These are phyloP conservation scores for Furnarius figulus DNA, from an alignment of 2,113 vertebrate genomes.

Conservation along the genomic window DNA sequence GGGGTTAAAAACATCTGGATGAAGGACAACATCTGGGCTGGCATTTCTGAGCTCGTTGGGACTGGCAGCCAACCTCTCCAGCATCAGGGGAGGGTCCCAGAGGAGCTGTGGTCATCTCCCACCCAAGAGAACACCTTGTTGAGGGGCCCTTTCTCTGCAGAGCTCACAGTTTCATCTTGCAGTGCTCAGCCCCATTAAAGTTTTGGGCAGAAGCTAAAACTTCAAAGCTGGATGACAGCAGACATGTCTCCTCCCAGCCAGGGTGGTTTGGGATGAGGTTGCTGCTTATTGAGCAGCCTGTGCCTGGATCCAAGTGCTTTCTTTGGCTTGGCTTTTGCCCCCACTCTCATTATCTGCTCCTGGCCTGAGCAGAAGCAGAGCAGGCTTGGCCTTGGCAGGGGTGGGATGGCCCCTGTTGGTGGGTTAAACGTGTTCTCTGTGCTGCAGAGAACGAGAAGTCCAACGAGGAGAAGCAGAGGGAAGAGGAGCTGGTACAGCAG, in stretches of 20 bases:
- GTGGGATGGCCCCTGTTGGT: background rate
- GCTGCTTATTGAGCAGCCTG: background rate
- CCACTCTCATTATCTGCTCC: background rate
- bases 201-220: background rate
- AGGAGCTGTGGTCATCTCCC: background rate
- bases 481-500: conserved; percentile 86
- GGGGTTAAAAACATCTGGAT: background rate
- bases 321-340: background rate
- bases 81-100: background rate
- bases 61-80: background rate
- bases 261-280: background rate
- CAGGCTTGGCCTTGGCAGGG: background rate
- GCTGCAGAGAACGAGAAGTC: conserved; percentile 86
- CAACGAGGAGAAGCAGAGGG: conserved; percentile 80
- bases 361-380: background rate
- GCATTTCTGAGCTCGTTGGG: background rate
- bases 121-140: no score
- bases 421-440: background rate
- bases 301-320: background rate
- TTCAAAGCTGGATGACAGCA: background rate
- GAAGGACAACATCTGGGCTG: background rate
- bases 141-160: background rate
- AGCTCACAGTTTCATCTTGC: background rate
- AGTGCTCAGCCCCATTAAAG: background rate
- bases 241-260: background rate